Conservation (phyloP, 2,113 vertebrate species). For the Microtus montanus region DNA sequence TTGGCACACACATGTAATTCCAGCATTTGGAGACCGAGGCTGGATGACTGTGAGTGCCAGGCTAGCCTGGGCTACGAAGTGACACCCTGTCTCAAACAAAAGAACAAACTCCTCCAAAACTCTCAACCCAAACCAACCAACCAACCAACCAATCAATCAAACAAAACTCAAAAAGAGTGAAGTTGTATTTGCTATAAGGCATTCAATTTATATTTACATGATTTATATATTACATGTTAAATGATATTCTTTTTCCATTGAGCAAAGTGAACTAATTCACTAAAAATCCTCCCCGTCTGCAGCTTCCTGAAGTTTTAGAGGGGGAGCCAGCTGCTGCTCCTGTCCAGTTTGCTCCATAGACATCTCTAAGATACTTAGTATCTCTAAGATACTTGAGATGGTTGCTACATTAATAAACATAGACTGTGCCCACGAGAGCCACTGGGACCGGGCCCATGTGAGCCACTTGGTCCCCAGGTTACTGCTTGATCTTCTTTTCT, state of each 20-base stretch:
- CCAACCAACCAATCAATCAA: background rate
- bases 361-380: background rate
- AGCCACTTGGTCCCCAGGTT: background rate
- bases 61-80: background rate
- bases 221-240: background rate
- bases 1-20: no score
- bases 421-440: background rate
- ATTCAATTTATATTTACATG: background rate
- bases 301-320: slow-evolving; percentile 43
- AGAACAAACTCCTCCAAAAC: background rate
- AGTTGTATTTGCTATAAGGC: background rate
- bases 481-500: background rate
- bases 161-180: background rate
- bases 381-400: background rate
- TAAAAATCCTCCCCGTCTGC: background rate
- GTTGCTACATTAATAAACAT: background rate
- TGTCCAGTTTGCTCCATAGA: background rate
- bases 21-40: background rate
- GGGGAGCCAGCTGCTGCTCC: background rate
- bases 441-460: background rate
- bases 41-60: no score
- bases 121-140: background rate
- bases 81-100: background rate
- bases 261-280: background rate
- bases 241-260: background rate